These are phyloP conservation scores for Vombatus ursinus DNA, from an alignment of 2,113 vertebrate genomes.

Conservation along the genomic window DNA sequence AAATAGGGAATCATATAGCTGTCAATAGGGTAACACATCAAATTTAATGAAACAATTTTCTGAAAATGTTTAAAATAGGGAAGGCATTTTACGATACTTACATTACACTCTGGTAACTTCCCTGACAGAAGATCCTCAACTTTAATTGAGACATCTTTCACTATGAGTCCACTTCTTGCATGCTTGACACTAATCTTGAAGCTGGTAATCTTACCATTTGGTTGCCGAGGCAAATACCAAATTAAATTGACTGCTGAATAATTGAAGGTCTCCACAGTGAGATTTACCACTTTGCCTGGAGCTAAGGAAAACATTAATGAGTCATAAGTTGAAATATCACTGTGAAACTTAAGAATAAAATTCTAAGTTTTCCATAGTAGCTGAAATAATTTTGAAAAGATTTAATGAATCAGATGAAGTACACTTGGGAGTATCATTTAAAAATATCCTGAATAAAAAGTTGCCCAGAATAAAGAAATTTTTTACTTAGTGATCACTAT, in stretches of 20 bases:
- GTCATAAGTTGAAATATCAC: slow-evolving; percentile 42
- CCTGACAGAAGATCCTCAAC: slow-evolving; percentile 93
- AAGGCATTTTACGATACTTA: slow-evolving; percentile 79
- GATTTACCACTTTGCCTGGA: slow-evolving; percentile 95
- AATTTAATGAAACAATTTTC: background rate
- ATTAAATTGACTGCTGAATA: slow-evolving; percentile 92
- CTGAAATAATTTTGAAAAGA: slow-evolving; percentile 30
- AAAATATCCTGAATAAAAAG: slow-evolving; percentile 18
- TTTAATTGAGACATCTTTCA: slow-evolving; percentile 90
- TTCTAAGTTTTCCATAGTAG: slow-evolving; percentile 2
- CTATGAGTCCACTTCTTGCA: slow-evolving; percentile 90
- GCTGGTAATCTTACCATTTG: slow-evolving; percentile 96
- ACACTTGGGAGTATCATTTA: background rate
- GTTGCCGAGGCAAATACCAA: slow-evolving; percentile 95
- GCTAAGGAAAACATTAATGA: slow-evolving; percentile 83
- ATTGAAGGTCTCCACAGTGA: slow-evolving; percentile 93
- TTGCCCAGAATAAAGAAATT: slow-evolving; percentile 6
- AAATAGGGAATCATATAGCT: background rate
- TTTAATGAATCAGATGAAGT: background rate
- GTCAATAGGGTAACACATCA: background rate
- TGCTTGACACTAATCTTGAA: slow-evolving; percentile 96
- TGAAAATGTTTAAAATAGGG: background rate
- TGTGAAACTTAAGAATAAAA: slow-evolving; percentile 29
- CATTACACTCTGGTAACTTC: slow-evolving; percentile 95
- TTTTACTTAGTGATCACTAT: background rate